phyloP scores from a whole-genome alignment of 1,140 invertebrate species.

The Drosophila sucinea region DNA sequence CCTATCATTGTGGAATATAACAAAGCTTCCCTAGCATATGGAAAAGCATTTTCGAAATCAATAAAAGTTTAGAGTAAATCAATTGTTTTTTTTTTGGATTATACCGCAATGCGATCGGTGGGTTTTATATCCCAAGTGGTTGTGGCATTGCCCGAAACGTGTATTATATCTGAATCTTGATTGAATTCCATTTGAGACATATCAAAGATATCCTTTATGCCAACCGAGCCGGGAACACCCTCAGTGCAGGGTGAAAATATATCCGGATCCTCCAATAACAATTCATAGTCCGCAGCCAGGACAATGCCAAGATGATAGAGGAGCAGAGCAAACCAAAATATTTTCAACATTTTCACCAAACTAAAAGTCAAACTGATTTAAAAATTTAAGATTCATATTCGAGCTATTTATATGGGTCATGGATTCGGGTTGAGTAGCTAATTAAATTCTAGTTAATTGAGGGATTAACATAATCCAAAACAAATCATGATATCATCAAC shows the following conservation, averaged over 20 bases:
- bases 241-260: constrained; percentile 47
- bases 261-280: constrained; percentile 56
- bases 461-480: constrained; percentile 29
- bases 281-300: constrained; percentile 42
- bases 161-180: constrained; percentile 32
- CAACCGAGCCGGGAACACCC: constrained; percentile 9
- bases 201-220: constrained; percentile 14
- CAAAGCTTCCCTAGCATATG: not conserved
- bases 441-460: constrained; percentile 29
- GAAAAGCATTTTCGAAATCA: too few species aligned
- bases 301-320: constrained; percentile 9
- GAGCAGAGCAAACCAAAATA: constrained; percentile 15
- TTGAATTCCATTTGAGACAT: constrained; percentile 16
- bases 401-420: not conserved
- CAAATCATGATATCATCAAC: constrained; percentile 29
- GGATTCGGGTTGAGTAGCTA: constrained; percentile 16
- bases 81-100: not conserved
- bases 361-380: not conserved
- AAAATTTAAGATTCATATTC: not conserved
- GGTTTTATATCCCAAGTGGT: constrained; percentile 47
- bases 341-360: constrained; percentile 39
- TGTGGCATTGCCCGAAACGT: constrained; percentile 41
- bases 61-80: too few species aligned
- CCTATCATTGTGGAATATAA: constrained; percentile 37
- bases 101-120: constrained; percentile 52